A percentile compares a stretch with the other conserved stretches of the same genome.
Evolutionary conservation across 2,113 vertebrate species (phyloP).

Genomic region (Hoplias malabaricus): DNA sequence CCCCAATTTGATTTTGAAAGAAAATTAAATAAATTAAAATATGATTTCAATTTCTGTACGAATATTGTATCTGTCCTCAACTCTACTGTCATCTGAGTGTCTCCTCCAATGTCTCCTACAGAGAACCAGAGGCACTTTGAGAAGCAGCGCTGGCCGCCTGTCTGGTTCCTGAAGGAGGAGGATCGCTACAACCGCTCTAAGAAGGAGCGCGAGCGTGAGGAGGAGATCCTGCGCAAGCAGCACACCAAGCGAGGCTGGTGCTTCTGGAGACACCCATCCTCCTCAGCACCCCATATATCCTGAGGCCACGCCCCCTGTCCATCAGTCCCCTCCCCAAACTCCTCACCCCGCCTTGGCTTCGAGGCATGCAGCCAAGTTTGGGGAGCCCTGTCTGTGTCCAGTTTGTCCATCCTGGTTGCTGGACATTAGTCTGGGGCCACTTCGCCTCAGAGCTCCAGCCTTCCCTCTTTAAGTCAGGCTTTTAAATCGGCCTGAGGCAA

Average conservation of each 20-base stretch:
- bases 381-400: constrained; percentile 56
- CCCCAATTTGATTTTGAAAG: no score
- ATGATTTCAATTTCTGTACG: no score
- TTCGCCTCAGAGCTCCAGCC: constrained; percentile 16
- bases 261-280: constrained; percentile 83
- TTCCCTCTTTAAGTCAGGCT: constrained; percentile 7
- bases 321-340: constrained; percentile 11
- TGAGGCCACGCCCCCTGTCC: constrained; percentile 50
- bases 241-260: constrained; percentile 85
- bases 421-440: not conserved
- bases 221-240: constrained; percentile 85
- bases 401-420: constrained; percentile 48
- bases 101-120: constrained; percentile 44
- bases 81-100: not conserved
- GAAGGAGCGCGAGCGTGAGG: constrained; percentile 82
- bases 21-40: no score
- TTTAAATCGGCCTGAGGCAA: not conserved
- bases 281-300: constrained; percentile 74
- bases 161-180: constrained; percentile 90
- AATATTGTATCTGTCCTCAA: not conserved
- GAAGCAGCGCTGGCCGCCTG: constrained; percentile 86
- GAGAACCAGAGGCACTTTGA: constrained; percentile 85
- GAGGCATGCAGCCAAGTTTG: constrained; percentile 27
- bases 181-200: constrained; percentile 84
- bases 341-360: constrained; percentile 39